Evolutionary conservation across 2,113 vertebrate species (phyloP).

Genomic region (Aptenodytes forsteri): DNA sequence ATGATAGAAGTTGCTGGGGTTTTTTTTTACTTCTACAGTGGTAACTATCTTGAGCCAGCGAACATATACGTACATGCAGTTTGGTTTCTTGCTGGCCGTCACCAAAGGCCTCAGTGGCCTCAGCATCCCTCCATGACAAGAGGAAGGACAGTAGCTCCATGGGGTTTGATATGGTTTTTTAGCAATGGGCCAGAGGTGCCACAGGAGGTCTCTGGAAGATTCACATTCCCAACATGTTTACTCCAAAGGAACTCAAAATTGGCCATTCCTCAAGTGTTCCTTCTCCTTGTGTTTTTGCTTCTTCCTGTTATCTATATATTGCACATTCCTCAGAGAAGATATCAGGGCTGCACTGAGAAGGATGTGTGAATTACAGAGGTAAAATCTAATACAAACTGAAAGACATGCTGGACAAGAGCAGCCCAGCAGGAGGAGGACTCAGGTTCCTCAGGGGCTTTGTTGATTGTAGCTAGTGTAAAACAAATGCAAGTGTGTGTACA

Average conservation of each 20-base stretch:
- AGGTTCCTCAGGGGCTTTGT: neutral
- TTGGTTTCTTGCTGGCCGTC: neutral
- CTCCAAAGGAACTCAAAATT: neutral
- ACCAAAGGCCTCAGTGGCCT: neutral
- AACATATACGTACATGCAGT: rapidly evolving
- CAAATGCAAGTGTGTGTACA: neutral
- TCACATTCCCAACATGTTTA: neutral
- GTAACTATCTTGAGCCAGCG: neutral
- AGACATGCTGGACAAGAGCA: neutral
- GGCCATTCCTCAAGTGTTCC: neutral
- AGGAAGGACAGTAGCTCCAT: neutral
- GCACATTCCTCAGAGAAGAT: neutral
- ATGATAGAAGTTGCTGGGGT: rapidly evolving
- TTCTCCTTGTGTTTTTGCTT: neutral
- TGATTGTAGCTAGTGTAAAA: neutral
- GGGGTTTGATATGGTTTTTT: rapidly evolving
- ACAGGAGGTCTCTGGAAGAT: neutral
- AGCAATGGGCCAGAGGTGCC: rapidly evolving
- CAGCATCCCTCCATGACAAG: too few species aligned
- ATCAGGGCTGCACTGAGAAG: neutral
- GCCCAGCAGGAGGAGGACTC: neutral
- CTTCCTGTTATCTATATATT: neutral
- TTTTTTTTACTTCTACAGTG: neutral
- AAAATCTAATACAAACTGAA: neutral
- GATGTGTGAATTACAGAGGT: neutral